Evolutionary conservation across 2,888 invertebrate genomes (phyloP).

Genomic region (Aspidiotus rigidus): DNA sequence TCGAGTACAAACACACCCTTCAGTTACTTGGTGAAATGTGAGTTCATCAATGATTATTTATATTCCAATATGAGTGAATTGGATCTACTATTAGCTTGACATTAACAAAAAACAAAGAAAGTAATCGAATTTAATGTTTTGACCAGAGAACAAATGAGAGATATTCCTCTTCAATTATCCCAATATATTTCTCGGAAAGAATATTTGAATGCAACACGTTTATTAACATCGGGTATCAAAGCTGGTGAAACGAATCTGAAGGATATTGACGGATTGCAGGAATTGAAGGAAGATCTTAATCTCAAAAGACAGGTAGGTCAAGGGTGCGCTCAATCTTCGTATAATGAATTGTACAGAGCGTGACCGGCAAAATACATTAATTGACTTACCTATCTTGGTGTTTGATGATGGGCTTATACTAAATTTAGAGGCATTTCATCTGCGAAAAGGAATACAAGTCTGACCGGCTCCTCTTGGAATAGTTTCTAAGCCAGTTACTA

Average conservation of each 20-base stretch:
- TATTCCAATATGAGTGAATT: slow-evolving; percentile 14
- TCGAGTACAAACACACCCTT: slow-evolving; percentile 88
- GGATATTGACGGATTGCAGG: slow-evolving; percentile 73
- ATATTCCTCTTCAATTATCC: slow-evolving; percentile 60
- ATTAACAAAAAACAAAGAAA: no score
- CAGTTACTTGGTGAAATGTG: slow-evolving; percentile 84
- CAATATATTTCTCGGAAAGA: slow-evolving; percentile 60
- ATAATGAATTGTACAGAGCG: no score
- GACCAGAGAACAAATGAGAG: slow-evolving; percentile 60
- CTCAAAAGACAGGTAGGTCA: slow-evolving; percentile 51
- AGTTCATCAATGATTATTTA: slow-evolving; percentile 41
- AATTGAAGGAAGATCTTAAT: slow-evolving; percentile 66
- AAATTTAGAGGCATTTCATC: no score
- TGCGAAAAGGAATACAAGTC: no score
- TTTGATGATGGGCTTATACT: no score
- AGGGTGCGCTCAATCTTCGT: no score
- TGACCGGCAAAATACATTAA: no score
- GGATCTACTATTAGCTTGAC: no score
- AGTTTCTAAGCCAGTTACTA: not conserved
- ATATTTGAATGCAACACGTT: slow-evolving; percentile 75
- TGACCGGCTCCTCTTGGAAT: no score
- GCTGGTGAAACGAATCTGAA: slow-evolving; percentile 62
- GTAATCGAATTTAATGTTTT: not conserved
- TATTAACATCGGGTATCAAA: slow-evolving; percentile 59
- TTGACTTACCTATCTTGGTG: no score